phyloP scores from a whole-genome alignment of 2,888 invertebrate genomes.

The Cephus runcator region DNA sequence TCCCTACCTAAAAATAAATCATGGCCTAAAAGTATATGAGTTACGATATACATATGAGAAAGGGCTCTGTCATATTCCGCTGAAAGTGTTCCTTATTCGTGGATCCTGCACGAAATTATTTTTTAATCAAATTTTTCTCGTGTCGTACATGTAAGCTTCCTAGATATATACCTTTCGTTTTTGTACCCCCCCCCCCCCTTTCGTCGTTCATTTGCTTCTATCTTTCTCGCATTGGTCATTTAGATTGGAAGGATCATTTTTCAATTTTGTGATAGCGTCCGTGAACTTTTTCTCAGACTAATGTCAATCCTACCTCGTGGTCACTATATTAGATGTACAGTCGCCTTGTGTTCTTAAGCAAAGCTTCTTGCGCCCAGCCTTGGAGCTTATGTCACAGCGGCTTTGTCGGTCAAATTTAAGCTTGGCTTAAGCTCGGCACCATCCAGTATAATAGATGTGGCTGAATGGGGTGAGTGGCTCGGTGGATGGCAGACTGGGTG shows the following conservation, averaged over 20 bases:
- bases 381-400: neutral
- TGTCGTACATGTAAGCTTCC: neutral
- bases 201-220: neutral
- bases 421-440: neutral
- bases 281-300: neutral
- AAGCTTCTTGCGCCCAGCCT: neutral
- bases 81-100: neutral
- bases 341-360: neutral
- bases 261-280: neutral
- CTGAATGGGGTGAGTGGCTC: no score
- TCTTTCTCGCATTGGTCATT: neutral
- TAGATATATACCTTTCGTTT: neutral
- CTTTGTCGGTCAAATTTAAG: neutral
- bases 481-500: neutral
- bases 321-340: neutral
- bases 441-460: neutral
- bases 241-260: neutral
- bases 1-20: conserved; percentile 29
- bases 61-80: neutral
- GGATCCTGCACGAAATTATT: neutral
- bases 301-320: neutral
- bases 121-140: neutral
- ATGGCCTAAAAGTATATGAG: conserved; percentile 10
- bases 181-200: neutral
- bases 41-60: neutral